These are phyloP conservation scores for Leptinotarsa defecta DNA, from an alignment of 1,140 invertebrate genomes.

Conservation along the genomic window DNA sequence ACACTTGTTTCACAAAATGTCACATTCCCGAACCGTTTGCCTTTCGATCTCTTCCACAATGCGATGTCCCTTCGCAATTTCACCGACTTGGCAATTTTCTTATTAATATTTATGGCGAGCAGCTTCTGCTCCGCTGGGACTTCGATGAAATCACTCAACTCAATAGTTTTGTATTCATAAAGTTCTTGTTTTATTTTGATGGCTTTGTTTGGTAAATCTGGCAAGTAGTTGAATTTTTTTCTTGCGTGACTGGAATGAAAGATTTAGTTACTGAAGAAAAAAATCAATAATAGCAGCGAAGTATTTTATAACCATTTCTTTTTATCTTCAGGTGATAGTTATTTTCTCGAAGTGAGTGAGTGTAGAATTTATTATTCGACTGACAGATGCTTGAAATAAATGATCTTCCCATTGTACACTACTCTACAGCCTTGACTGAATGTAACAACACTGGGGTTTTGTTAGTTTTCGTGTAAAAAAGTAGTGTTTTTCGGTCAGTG, in stretches of 20 bases:
- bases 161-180: constrained; percentile 14
- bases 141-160: constrained; percentile 23
- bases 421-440: no score
- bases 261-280: background rate
- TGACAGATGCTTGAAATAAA: no score
- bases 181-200: constrained; percentile 15
- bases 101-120: constrained; percentile 26
- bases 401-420: no score
- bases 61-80: constrained; percentile 13
- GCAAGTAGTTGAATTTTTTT: background rate
- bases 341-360: no score
- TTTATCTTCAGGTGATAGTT: no score
- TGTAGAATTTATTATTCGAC: no score
- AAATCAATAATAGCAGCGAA: no score
- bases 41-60: background rate
- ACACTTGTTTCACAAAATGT: constrained; percentile 34
- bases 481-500: no score
- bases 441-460: no score
- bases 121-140: constrained; percentile 9
- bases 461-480: no score
- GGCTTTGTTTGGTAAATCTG: background rate
- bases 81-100: constrained; percentile 25
- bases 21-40: constrained; percentile 19
- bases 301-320: no score
- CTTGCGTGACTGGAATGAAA: background rate